Evolutionary conservation across 2,888 invertebrate genomes (phyloP), one percentile per base, ranked within the genome.

Genomic region (Eupithecia exiguata): DNA sequence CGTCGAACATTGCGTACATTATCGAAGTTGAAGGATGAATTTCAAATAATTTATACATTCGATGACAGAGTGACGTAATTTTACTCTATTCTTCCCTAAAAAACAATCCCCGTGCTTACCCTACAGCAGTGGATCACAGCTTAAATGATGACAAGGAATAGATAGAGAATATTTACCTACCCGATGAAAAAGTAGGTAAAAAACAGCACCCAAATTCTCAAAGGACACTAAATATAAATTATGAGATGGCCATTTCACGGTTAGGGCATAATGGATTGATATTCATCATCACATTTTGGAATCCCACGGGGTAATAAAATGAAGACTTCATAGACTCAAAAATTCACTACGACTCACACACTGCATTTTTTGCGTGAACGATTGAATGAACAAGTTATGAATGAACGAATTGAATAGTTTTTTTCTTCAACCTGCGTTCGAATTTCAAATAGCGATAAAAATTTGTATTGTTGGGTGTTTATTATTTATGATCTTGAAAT

Each of bases 301-400:
- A 85, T 93, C 93, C 91, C 94, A 92, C 88, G 93, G 88, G 92
- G 87, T 87, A 82, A 83, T 82, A 84, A 86, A 89, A 93, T 92
- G 89, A 91, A 92, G 92, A 87, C 88, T 85, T 92, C 87, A 90
- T 88, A 90, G 86, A 91, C 89, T 88, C 84, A 86, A 83, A 67
- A 69, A 61, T 58, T 61, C 70, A 70, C 70, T 72, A 63, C 53
- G 53, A 30, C 36, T 36, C 25, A 72, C 83, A 74, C 76, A 78
- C 62, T 67, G 25, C 21, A 72, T 87, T 89, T 91, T 92, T 89
- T 88, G 87, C 87, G 83, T 80, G 38, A 70, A 79, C 77, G 78
- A 80, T 76, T 84, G 86, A 86, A 84, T 85, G 84, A 83, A 86
- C 77, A 84, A 12, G 83, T 83, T 84, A 84, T 87, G 87, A 88